These are phyloP conservation scores for Pantherophis alleghaniensis DNA, from an alignment of 2,797 vertebrate genomes.

Conservation along the genomic window DNA sequence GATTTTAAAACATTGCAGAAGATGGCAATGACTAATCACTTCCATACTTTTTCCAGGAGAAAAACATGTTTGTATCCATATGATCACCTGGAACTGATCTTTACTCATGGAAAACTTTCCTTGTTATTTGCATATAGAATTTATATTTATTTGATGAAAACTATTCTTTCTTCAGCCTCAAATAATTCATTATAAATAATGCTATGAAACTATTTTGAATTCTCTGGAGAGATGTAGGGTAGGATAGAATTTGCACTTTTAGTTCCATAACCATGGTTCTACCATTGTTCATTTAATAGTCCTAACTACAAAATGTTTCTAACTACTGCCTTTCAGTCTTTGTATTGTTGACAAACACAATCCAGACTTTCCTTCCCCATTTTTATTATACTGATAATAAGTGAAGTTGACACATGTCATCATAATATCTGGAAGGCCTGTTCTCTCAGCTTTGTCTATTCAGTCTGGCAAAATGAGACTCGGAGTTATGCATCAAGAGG, in stretches of 20 bases:
- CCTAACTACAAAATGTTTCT: neutral
- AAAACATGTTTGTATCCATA: neutral
- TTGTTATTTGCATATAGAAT: neutral
- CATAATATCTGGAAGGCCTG: neutral
- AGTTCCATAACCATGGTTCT: neutral
- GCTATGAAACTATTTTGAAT: neutral
- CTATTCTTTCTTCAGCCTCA: neutral
- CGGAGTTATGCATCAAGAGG: neutral
- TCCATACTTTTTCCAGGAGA: neutral
- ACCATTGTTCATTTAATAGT: neutral
- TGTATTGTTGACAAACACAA: conserved; percentile 7
- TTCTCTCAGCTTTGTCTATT: conserved; percentile 9
- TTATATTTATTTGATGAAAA: neutral
- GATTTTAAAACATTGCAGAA: neutral
- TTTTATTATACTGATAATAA: neutral
- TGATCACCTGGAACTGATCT: neutral
- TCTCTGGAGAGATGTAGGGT: neutral
- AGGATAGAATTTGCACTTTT: neutral
- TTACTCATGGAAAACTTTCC: neutral
- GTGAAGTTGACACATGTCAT: neutral
- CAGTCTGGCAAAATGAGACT: neutral
- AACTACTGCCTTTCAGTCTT: neutral
- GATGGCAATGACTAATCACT: neutral
- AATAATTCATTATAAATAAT: neutral
- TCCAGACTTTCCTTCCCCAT: neutral